Percentiles rank a stretch among this genome's conserved stretches.
phyloP scores from a whole-genome alignment of 2,113 vertebrate genomes.

The Pseudolaguvia tuberculata region DNA sequence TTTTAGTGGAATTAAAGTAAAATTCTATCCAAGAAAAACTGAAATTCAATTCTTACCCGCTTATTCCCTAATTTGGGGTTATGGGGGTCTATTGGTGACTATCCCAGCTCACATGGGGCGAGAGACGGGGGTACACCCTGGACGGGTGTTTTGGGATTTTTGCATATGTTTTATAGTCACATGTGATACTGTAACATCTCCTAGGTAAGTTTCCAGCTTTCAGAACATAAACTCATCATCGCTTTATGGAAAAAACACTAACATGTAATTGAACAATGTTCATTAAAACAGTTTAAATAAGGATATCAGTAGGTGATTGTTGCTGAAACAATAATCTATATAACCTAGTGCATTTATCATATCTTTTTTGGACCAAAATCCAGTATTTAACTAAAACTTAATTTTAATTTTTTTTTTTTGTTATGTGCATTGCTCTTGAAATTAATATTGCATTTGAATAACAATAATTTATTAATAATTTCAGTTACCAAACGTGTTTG shows the following conservation, averaged over 20 bases:
- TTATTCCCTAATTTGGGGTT: no score
- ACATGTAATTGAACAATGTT: no score
- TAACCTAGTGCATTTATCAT: neutral
- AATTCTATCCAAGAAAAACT: no score
- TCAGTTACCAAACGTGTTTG: neutral
- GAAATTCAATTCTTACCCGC: no score
- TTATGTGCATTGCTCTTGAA: neutral
- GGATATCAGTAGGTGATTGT: neutral
- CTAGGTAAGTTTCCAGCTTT: no score
- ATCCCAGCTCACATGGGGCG: no score
- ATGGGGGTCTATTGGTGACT: no score
- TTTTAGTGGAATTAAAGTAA: neutral
- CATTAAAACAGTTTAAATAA: neutral
- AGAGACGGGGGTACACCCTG: no score
- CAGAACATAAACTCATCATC: no score
- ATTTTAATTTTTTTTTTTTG: no score
- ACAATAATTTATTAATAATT: neutral
- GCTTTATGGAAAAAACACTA: no score
- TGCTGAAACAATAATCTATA: neutral
- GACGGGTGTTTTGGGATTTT: no score
- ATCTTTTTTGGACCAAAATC: neutral
- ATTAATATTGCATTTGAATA: neutral
- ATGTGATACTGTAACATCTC: neutral
- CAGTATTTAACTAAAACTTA: neutral
- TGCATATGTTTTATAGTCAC: neutral